A percentile compares a stretch with the other conserved stretches of the same genome.
phyloP scores from a whole-genome alignment of 1,140 invertebrate genomes.

The Pseudomyrmex cubaensis region DNA sequence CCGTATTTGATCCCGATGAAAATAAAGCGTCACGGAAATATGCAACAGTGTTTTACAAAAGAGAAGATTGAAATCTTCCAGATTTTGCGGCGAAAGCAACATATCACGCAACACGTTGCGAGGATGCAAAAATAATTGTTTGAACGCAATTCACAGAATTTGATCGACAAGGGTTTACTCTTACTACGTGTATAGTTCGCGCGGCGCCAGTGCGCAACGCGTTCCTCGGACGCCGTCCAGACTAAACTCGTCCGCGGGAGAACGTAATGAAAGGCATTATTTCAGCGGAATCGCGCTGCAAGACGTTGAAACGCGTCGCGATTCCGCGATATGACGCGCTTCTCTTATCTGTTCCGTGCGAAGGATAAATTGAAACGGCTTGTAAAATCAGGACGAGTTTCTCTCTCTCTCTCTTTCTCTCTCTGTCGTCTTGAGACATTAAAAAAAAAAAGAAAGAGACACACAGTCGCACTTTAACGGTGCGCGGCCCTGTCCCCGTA shows the following conservation, averaged over 20 bases:
- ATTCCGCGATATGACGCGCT: constrained; percentile 12
- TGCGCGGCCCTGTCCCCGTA: constrained; percentile 25
- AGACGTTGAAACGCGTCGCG: constrained; percentile 15
- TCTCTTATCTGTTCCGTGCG: constrained; percentile 21
- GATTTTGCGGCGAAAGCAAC: background rate
- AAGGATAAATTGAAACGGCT: constrained; percentile 29
- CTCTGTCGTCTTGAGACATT: constrained; percentile 11
- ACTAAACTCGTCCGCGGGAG: constrained; percentile 39
- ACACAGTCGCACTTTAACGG: constrained; percentile 8
- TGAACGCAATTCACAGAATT: no score
- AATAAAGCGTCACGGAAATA: no score
- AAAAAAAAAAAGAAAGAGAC: background rate
- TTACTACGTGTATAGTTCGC: no score
- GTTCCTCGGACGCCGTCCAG: constrained; percentile 29
- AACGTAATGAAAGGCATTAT: constrained; percentile 45
- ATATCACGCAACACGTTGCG: background rate
- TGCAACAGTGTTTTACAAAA: background rate
- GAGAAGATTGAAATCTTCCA: background rate
- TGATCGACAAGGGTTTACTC: no score
- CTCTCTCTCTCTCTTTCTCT: no score
- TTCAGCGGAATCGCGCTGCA: constrained; percentile 14
- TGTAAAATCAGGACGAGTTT: constrained; percentile 49
- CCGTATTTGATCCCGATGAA: no score
- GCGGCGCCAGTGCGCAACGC: constrained; percentile 30
- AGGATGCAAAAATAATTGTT: background rate